Evolutionary conservation across 1,140 invertebrate species (phyloP).

Genomic region (Brachionus calyciflorus): DNA sequence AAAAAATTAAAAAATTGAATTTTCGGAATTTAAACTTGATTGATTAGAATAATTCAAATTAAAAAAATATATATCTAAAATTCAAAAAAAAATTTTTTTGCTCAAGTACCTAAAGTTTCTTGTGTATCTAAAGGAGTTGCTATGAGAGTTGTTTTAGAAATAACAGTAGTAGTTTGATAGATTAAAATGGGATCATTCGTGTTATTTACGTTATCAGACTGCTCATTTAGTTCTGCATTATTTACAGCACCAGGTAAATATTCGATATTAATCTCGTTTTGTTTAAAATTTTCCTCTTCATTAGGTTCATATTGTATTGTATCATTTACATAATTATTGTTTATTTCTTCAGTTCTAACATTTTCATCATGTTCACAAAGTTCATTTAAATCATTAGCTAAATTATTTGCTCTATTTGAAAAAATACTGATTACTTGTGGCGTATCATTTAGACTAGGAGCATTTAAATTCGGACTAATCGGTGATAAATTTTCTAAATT

Average conservation of each 20-base stretch:
- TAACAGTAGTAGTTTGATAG: background rate
- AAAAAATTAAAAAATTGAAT: background rate
- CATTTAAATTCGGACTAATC: background rate
- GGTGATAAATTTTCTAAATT: background rate
- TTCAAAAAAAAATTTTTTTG: no score
- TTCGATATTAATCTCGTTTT: background rate
- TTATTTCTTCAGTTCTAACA: background rate
- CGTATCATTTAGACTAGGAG: background rate
- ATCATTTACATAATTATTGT: background rate
- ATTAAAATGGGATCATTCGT: background rate
- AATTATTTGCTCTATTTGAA: background rate
- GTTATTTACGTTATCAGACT: background rate
- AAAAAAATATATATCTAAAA: no score
- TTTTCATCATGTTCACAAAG: no score
- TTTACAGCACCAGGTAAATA: background rate
- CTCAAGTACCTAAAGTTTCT: no score
- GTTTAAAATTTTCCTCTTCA: background rate
- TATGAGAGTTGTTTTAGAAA: background rate
- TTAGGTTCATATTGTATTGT: background rate
- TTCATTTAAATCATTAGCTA: background rate
- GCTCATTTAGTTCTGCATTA: background rate
- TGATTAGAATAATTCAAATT: no score
- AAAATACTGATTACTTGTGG: background rate
- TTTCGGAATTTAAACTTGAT: no score
- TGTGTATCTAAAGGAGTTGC: no score